Evolutionary conservation across 2,113 vertebrate genomes (phyloP).

Genomic region (Coptodon bakossiorum): DNA sequence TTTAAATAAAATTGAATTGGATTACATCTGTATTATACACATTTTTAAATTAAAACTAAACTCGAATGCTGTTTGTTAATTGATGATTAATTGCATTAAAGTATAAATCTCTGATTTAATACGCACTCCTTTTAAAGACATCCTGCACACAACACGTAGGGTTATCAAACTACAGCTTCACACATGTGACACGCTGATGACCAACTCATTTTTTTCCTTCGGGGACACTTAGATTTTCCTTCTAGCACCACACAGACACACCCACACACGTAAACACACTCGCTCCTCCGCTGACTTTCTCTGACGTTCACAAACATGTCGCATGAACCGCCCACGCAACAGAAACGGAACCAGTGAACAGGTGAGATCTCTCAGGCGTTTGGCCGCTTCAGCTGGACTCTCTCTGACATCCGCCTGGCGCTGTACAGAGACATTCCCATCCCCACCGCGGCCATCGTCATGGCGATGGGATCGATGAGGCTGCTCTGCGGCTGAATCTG

Average conservation of each 20-base stretch:
- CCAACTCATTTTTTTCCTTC: background rate
- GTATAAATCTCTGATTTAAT: background rate
- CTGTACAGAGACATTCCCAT: constrained; percentile 62
- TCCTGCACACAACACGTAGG: background rate
- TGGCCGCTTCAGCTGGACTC: background rate
- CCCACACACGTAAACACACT: background rate
- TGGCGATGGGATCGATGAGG: constrained; percentile 54
- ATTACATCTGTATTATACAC: background rate
- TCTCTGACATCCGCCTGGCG: constrained; percentile 48
- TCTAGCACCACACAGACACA: background rate
- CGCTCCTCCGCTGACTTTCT: background rate
- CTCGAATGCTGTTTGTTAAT: background rate
- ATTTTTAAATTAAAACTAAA: background rate
- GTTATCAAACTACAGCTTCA: background rate
- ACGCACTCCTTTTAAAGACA: background rate
- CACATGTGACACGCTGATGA: background rate
- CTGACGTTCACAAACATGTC: background rate
- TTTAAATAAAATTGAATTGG: background rate
- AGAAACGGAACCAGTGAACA: background rate
- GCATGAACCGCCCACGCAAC: background rate
- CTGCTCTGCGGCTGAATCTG: constrained; percentile 44
- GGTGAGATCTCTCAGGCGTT: background rate
- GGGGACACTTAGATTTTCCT: background rate
- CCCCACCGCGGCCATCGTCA: constrained; percentile 57
- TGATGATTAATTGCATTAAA: background rate